Base-by-base conservation (phyloP, 1,140 invertebrate genomes). In the Atta cephalotes region DNA sequence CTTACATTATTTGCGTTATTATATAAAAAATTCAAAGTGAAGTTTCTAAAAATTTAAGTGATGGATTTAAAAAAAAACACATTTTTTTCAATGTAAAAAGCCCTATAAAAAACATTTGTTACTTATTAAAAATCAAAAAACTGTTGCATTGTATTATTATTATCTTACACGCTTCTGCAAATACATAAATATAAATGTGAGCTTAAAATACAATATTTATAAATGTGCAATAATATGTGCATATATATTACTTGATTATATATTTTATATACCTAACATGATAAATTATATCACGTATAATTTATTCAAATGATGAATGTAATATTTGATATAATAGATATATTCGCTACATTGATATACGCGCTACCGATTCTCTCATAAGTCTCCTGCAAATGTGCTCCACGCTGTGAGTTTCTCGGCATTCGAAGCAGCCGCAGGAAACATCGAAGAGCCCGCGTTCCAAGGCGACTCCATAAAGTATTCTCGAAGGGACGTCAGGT, bases 401-500 rank as follows among this genome's bases (percentile, higher is more conserved):
- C 51, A 28, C 35, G 79, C 53, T 6, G 39, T 31, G 21, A 18
- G 68, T 51, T 51, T 25, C 70, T 62, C 28, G 80, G 80, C 70
- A 84, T 84, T 51, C 70, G 53, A 74, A 51, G 56, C 56, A 62
- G 80, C 45, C n/a, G n/a, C 70, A 16, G 70, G 56, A 31, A 62
- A 68, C 80, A 49, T 62, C 39, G 10, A 21, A 68, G 56, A 74
- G 80, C 39, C 31, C 68, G 68, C n/a, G 45, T 82, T 21, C 58
- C 58, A 39, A 62, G 80, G 70, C 80, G 56, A 76, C 63, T 74
- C 80, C 70, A 76, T 82, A 84, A 76, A 76, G 80, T 84, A 62
- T 84, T 84, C 70, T 58, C 70, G 70, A 74, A 76, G 80, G 80
- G n/a, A 62, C 70, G 80, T 84, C 80, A 62, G 18, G 70, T 84